These are phyloP conservation scores for Catalaphyllia jardinei DNA, from an alignment of 64 coral and sea anemone genomes.

Conservation along the genomic window DNA sequence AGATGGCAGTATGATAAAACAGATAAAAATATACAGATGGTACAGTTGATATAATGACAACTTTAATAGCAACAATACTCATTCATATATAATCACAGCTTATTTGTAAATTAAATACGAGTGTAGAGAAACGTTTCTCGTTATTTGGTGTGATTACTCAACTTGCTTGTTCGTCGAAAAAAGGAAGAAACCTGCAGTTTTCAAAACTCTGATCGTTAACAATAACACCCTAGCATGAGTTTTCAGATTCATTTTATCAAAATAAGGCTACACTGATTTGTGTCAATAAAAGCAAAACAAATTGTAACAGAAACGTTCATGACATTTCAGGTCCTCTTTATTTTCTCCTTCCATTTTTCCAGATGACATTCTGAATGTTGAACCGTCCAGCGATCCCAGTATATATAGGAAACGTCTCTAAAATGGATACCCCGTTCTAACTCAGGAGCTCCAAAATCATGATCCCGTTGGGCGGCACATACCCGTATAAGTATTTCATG, in stretches of 20 bases:
- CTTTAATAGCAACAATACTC: slow-evolving; percentile 5
- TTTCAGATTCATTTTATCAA: too few species aligned
- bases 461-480: background rate
- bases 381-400: background rate
- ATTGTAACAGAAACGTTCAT: background rate
- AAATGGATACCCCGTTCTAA: background rate
- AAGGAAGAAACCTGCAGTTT: background rate
- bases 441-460: slow-evolving; percentile 15
- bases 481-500: background rate
- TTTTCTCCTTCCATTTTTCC: background rate
- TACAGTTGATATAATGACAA: slow-evolving; percentile 17
- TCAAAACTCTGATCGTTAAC: too few species aligned
- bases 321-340: too few species aligned
- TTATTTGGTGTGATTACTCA: too few species aligned
- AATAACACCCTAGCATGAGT: too few species aligned
- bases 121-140: too few species aligned
- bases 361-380: background rate
- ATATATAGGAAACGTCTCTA: background rate
- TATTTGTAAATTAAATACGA: background rate
- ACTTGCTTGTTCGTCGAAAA: too few species aligned
- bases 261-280: background rate
- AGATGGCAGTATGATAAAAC: background rate
- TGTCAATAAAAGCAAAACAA: background rate
- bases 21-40: slow-evolving; percentile 2
- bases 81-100: background rate